Base-by-base conservation (phyloP, 2,113 vertebrate genomes). In the Psittacula cyanocephala region DNA sequence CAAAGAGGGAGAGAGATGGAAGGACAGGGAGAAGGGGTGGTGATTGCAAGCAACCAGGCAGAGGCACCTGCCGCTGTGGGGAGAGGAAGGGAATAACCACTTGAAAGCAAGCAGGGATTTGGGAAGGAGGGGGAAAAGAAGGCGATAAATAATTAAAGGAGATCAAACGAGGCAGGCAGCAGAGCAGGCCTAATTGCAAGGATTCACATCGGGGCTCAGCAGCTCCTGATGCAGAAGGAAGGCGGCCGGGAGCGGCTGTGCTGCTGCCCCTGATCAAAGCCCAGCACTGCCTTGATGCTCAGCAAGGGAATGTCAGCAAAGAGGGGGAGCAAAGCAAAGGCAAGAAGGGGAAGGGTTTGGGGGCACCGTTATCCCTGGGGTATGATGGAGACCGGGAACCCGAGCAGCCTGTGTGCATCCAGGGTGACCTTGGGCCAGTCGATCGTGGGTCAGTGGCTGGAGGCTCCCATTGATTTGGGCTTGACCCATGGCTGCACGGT, bases 121-220 rank as follows among this genome's bases (percentile, higher is more conserved):
- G 8, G 81, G 91, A 71, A 88, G 35, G 20, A 47, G 46, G 1
- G 12, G 24, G 63, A 27, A 88, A 87, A 52, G 69, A 33, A 55
- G 12, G 64, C 2, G 18, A 90, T 96, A 95, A 96, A 96, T 96
- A 96, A 96, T 96, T 88, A 91, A 94, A 93, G 92, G 86, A 92
- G 96, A 97, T 94, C 93, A 96, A 96, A 96, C 31, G 31, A 95
- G 82, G 93, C 90, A 94, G 93, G 88, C 80, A 64, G 52, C 69
- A 83, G 93, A 93, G 76, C 90, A 88, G 90, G 79, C 81, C 92
- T 96, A 96, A 96, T 94, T 91, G 95, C 70, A 35, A 76, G 81
- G 95, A 88, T 64, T 81, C 39, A 6, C 11, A 11, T 80, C 28
- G 80, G 47, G 80, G 55, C 35, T 94, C 35, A 11, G 60, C 89